phyloP scores from a whole-genome alignment of 2,888 invertebrate genomes.

The Brenthis ino region DNA sequence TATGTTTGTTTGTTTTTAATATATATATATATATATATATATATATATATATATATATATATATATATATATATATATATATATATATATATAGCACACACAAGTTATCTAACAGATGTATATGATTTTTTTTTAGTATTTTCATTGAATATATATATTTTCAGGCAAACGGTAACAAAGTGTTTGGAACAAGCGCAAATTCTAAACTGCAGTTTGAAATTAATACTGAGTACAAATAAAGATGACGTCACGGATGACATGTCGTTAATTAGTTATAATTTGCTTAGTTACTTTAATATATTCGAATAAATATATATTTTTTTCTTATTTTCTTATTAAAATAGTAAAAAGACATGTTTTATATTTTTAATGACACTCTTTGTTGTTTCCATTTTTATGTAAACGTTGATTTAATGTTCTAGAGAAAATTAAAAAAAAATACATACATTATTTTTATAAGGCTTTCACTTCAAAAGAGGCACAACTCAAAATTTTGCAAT shows the following conservation, averaged over 20 bases:
- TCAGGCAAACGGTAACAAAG: constrained; percentile 55
- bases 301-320: constrained; percentile 40
- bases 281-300: constrained; percentile 47
- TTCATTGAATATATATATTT: constrained; percentile 34
- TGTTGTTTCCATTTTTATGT: too few relatives aligned
- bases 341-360: too few relatives aligned
- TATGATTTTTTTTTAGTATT: neutral
- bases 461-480: too few relatives aligned
- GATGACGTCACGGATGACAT: constrained; percentile 16
- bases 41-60: neutral
- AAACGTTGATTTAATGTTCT: too few relatives aligned
- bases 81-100: neutral
- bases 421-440: too few relatives aligned
- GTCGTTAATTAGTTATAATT: constrained; percentile 21
- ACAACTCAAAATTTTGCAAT: too few relatives aligned
- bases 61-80: constrained; percentile 7
- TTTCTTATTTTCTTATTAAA: neutral
- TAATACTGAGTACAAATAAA: constrained; percentile 26
- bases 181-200: constrained; percentile 53
- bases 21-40: constrained; percentile 15
- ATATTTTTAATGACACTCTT: too few relatives aligned
- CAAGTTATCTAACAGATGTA: too few relatives aligned
- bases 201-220: constrained; percentile 45
- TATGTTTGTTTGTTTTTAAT: neutral
- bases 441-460: too few relatives aligned